A percentile compares a stretch with the other conserved stretches of the same genome.
phyloP scores from a whole-genome alignment of 2,888 invertebrate genomes.

The Sycophila texana region DNA sequence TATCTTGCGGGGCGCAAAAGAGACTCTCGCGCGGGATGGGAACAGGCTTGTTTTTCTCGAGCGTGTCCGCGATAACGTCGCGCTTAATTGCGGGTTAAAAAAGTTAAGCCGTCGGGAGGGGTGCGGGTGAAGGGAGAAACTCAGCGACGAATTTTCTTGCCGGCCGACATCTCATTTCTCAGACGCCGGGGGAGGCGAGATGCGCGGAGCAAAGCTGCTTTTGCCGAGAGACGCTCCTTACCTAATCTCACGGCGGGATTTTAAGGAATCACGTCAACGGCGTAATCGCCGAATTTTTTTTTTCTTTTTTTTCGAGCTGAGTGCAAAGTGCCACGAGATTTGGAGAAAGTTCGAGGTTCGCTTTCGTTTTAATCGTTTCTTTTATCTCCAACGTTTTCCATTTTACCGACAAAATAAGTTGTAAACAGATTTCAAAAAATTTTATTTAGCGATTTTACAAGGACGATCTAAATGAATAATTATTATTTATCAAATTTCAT shows the following conservation, averaged over 20 bases:
- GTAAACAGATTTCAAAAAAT: too few species aligned
- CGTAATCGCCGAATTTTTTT: neutral
- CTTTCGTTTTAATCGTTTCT: too few species aligned
- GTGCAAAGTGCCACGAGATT: neutral
- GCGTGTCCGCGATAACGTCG: constrained; percentile 9
- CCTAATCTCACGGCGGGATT: constrained; percentile 5
- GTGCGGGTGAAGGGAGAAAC: neutral
- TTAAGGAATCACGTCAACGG: neutral
- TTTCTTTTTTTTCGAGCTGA: too few species aligned
- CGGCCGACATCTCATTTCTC: neutral
- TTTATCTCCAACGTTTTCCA: too few species aligned
- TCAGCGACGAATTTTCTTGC: neutral
- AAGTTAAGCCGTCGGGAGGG: constrained; percentile 6
- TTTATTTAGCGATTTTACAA: too few species aligned
- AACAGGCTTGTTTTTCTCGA: constrained; percentile 29
- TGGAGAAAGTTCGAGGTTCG: neutral
- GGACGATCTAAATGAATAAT: too few species aligned
- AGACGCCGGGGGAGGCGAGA: neutral
- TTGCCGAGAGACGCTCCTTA: neutral
- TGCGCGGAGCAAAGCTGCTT: constrained; percentile 8
- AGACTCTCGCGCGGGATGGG: constrained; percentile 13
- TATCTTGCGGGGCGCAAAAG: neutral
- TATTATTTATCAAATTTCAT: too few species aligned
- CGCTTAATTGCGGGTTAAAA: constrained; percentile 41
- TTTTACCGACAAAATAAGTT: too few species aligned